Evolutionary conservation across 2,797 vertebrate genomes (phyloP).

Genomic region (Miichthys miiuy): DNA sequence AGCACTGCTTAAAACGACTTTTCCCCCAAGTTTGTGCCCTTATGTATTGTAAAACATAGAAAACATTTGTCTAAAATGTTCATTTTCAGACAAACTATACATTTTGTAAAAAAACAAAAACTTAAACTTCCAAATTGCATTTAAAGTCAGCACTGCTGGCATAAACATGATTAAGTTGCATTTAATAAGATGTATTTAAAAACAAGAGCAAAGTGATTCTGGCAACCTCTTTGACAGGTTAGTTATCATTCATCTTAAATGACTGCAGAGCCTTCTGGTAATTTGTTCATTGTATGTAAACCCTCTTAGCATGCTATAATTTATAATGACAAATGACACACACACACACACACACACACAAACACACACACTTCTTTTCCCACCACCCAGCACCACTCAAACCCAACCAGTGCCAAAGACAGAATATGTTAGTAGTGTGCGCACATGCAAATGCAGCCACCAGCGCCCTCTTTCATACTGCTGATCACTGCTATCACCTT

Average conservation of each 20-base stretch:
- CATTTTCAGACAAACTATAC: too few species aligned
- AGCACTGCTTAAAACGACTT: too few species aligned
- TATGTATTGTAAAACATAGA: too few species aligned
- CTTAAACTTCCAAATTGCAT: too few species aligned
- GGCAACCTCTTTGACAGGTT: constrained; percentile 8
- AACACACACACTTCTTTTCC: not conserved
- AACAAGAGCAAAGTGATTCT: constrained; percentile 13
- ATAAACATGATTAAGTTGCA: constrained; percentile 24
- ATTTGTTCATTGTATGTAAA: constrained; percentile 12
- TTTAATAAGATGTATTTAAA: constrained; percentile 37
- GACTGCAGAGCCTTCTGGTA: constrained; percentile 5
- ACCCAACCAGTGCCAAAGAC: not conserved
- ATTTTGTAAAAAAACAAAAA: too few species aligned
- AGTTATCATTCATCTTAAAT: constrained; percentile 33
- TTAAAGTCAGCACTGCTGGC: not conserved
- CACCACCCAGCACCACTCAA: not conserved
- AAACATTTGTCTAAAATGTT: too few species aligned
- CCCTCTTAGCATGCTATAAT: constrained; percentile 1
- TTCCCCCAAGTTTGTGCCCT: too few species aligned
- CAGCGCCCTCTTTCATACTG: not conserved
- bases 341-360: not conserved
- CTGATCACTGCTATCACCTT: not conserved
- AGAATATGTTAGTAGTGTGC: not conserved
- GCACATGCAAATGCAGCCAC: not conserved
- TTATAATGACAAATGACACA: constrained; percentile 27